Conservation (phyloP, 2,113 vertebrate genomes). For the Odontesthes bonariensis region DNA sequence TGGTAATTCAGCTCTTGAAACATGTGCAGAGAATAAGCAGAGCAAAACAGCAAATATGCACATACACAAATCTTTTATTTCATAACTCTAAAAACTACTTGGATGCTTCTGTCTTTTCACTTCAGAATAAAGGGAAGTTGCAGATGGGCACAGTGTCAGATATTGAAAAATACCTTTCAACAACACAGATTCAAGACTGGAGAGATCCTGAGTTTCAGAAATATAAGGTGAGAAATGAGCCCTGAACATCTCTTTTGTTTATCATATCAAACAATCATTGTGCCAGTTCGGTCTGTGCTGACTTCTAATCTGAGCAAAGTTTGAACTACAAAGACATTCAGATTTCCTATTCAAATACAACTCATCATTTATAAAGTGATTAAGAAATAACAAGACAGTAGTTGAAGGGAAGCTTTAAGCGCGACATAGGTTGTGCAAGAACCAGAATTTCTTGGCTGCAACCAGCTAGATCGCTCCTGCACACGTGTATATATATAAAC, state of each 20-base stretch:
- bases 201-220: conserved; percentile 81
- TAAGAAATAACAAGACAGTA: conserved; percentile 19
- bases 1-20: conserved; percentile 22
- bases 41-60: background rate
- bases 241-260: conserved; percentile 12
- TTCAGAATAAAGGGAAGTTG: conserved; percentile 87
- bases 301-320: conserved; percentile 26
- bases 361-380: conserved; percentile 33
- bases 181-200: conserved; percentile 80
- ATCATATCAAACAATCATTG: conserved; percentile 40
- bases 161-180: conserved; percentile 86
- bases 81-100: background rate
- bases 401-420: conserved; percentile 6
- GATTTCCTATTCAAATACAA: conserved; percentile 65
- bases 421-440: conserved; percentile 36
- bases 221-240: conserved; percentile 84
- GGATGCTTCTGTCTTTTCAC: background rate
- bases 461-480: background rate
- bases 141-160: conserved; percentile 83
- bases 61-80: background rate
- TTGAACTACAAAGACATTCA: conserved; percentile 36
- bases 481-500: conserved; percentile 18
- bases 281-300: conserved; percentile 5
- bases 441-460: conserved; percentile 57
- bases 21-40: conserved; percentile 8